Conservation (phyloP, 2,888 invertebrate genomes). For the Candidula unifasciata region DNA sequence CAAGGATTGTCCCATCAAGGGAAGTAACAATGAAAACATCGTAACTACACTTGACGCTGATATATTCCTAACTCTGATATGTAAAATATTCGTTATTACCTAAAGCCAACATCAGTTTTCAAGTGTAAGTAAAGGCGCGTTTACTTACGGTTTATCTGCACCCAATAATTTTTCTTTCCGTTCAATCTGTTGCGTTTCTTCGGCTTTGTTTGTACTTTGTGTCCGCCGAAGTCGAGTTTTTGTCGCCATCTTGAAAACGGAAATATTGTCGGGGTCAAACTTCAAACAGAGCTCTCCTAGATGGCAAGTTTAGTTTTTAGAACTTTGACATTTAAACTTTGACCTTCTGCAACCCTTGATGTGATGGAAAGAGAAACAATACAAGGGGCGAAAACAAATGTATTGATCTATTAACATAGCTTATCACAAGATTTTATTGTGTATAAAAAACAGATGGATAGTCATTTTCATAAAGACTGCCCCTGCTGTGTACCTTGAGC, state of each 20-base stretch:
- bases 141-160: constrained; percentile 35
- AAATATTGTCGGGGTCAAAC: background rate
- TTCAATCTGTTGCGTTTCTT: constrained; percentile 28
- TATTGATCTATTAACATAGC: too few relatives aligned
- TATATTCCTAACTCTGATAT: too few relatives aligned
- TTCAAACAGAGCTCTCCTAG: background rate
- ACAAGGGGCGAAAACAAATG: too few relatives aligned
- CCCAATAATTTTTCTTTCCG: constrained; percentile 32
- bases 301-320: background rate
- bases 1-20: background rate
- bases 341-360: too few relatives aligned
- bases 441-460: too few relatives aligned
- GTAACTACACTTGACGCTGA: background rate
- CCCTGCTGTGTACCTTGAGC: too few relatives aligned
- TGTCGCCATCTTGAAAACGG: constrained; percentile 32
- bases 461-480: too few relatives aligned
- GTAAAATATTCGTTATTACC: too few relatives aligned
- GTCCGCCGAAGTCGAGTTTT: constrained; percentile 29
- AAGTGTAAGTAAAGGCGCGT: background rate
- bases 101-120: background rate
- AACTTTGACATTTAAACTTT: too few relatives aligned
- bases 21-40: constrained; percentile 19
- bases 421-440: too few relatives aligned
- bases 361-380: too few relatives aligned
- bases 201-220: constrained; percentile 34